phyloP scores from a whole-genome alignment of 2,113 vertebrate species.

The Pongo abelii region DNA sequence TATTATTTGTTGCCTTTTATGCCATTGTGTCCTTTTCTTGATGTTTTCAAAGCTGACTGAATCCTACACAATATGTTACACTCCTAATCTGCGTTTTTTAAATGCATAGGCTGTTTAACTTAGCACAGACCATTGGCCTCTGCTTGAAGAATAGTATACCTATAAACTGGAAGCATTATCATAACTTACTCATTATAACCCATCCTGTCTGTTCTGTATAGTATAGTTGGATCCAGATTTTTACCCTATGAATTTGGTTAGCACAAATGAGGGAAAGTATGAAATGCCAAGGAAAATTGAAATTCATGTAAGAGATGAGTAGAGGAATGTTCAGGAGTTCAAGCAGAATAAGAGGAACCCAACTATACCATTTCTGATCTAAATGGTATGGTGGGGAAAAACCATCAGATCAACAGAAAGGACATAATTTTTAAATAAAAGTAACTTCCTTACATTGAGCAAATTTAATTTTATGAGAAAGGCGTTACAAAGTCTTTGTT shows the following conservation, averaged over 20 bases:
- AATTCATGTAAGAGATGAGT: background rate
- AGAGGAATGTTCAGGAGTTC: background rate
- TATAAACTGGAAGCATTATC: background rate
- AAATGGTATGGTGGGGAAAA: background rate
- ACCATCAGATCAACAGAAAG: background rate
- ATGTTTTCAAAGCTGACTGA: background rate
- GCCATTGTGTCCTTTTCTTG: background rate
- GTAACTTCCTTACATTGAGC: background rate
- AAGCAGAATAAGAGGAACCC: background rate
- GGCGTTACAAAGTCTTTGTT: background rate
- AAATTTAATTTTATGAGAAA: conserved; percentile 18
- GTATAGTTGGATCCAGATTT: background rate
- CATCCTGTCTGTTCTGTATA: background rate
- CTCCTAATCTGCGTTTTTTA: background rate
- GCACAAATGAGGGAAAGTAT: background rate
- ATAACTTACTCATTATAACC: background rate
- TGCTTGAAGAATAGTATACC: background rate
- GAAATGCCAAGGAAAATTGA: background rate
- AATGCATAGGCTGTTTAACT: background rate
- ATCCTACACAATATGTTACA: too few species aligned
- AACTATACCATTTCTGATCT: background rate
- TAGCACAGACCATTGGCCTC: background rate
- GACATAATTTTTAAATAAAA: background rate
- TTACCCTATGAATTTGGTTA: background rate
- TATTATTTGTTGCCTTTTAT: background rate